Conservation (phyloP, 2,888 invertebrate species). For the Philhelius pedissequus region DNA sequence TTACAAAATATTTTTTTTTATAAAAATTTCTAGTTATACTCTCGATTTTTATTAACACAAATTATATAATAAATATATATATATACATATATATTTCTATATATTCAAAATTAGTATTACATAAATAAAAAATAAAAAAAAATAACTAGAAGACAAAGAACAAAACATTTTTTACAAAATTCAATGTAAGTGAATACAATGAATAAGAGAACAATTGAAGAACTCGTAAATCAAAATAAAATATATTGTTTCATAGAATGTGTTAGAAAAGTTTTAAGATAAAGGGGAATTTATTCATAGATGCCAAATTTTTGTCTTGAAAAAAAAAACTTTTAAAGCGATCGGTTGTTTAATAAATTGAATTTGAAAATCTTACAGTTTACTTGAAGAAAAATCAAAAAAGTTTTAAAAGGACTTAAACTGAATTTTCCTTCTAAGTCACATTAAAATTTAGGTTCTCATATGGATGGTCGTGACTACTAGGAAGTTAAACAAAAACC, state of each 20-base stretch:
- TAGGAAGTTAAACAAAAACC: too few species aligned
- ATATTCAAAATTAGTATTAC: slow-evolving; percentile 65
- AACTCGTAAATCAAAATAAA: slow-evolving; percentile 15
- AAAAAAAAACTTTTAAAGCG: neutral
- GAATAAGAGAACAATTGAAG: slow-evolving; percentile 21
- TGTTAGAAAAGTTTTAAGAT: neutral
- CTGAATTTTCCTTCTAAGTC: too few species aligned
- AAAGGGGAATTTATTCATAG: neutral
- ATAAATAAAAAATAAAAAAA: slow-evolving; percentile 33
- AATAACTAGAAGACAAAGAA: slow-evolving; percentile 15
- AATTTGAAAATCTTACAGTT: neutral
- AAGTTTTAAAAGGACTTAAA: too few species aligned
- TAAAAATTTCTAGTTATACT: slow-evolving; percentile 53
- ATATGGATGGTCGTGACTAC: too few species aligned
- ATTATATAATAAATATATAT: slow-evolving; percentile 61
- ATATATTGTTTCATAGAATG: slow-evolving; percentile 1
- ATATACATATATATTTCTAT: slow-evolving; percentile 65
- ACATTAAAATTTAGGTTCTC: too few species aligned
- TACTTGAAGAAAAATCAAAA: too few species aligned
- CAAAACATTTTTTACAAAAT: slow-evolving; percentile 58
- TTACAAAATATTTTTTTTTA: slow-evolving; percentile 51
- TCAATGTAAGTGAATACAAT: slow-evolving; percentile 53
- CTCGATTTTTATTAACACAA: slow-evolving; percentile 65
- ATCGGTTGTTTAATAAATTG: neutral
- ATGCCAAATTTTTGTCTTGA: neutral